Base-by-base conservation (phyloP, 2,888 invertebrate genomes). In the Mamestra brassicae region DNA sequence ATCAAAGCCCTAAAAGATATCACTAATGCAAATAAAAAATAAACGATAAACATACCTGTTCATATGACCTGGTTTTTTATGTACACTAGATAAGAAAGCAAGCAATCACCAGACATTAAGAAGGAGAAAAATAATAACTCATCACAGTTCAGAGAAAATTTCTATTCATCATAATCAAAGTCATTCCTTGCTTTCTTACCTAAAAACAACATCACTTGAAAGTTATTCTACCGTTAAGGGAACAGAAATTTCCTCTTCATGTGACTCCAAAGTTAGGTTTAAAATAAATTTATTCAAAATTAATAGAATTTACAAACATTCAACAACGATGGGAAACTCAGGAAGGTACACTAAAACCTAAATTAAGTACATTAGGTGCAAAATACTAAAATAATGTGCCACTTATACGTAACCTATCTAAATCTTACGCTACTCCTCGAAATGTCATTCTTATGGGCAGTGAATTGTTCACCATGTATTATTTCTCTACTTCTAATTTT, bases 221-320 rank as follows among this genome's bases (percentile, higher is more conserved):
- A 90, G 92, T 91, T 92, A 95, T 94, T 95, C 94, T 95, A 96
- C 95, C 95, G 85, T 87, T 60, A 81, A 88, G 87, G 94, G 95
- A 96, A 96, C 96, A 96, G 96, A 96, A 96, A 96, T 96, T 96
- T 96, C 96, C 96, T 96, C 96, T 93, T 88, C 89, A 86, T 91
- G 94, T 95, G 94, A 93, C 89, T 81, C 81, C 88, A 74, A 79
- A 68, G 52, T 74, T 77, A 76, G 72, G 71, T 86, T 85, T 76
- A 81, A 78, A 85, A 84, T 81, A 74, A 83, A 71, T 88, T 87
- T 85, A 89, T 87, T 87, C 75, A 87, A 78, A 87, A 74, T 71
- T 86, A 85, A 85, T 85, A 86, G 67, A 86, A 81, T 87, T 87
- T 83, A 89, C 88, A 88, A 89, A 92, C 90, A 92, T 90, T 89